Base-by-base conservation (phyloP, 2,888 invertebrate genomes). In the Chrysopilus asiliformis region DNA sequence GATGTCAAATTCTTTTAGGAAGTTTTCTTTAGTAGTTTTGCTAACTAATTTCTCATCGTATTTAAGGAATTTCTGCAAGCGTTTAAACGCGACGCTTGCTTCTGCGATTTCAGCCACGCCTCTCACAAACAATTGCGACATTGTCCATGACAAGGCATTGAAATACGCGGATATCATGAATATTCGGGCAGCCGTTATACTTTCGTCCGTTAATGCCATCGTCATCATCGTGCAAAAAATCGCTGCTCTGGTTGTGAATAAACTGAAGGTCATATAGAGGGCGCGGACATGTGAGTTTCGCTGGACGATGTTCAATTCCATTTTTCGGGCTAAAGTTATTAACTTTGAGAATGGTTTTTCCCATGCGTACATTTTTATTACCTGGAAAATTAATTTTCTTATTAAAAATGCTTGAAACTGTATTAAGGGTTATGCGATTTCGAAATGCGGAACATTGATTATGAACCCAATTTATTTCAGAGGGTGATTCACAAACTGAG, bases 291-390 rank as follows among this genome's bases (percentile, higher is more conserved):
- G 71, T 0, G 76, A 74, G 2, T 74, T 72, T 28, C 71, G 72
- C 14, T 61, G 68, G 0, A 80, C 70, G 45, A 76, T 67, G 42
- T 62, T 66, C 33, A 73, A 32, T 48, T 71, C 76, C 50, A 70
- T 75, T 67, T 68, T 70, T 51, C 89, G 65, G 4, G 82, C 77
- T 17, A 68, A 51, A 8, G 72, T 71, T 3, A 90, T 77, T 14
- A 86, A 68, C 46, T 76, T 70, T 31, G 79, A 77, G 53, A 90
- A 89, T 0, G 86, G 81, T 47, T 76, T 77, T 57, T 91, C 90
- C 80, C 90, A 91, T 2, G 86, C 82, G 55, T 89, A 90, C 85
- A 90, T 87, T 67, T 91, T 91, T 46, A 91, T 82, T 3, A 89
- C 84, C 68, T 84, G 65, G 52, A n/a, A n/a, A n/a, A n/a, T n/a